Evolutionary conservation across 2,888 invertebrate species (phyloP), one percentile per base, ranked within the genome.

Genomic region (Aplocera efformata): DNA sequence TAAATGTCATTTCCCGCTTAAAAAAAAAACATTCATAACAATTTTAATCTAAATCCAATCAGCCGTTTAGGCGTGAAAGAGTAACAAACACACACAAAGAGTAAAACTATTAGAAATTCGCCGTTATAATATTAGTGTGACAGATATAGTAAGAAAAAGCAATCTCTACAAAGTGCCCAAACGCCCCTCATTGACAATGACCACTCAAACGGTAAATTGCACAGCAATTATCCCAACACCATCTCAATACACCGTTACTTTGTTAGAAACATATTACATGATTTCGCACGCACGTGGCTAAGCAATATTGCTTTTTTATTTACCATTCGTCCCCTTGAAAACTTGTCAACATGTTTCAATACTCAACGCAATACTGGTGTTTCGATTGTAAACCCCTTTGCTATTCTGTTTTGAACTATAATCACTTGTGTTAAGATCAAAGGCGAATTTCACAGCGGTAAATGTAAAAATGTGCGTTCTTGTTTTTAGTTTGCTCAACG

Each of bases 301-400:
- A 24, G 17, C 63, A 58, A 79, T 85, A 85, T 85, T 84, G 72
- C 79, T 79, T 85, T 85, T 86, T 86, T 86, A 86, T 86, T 86
- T 85, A 81, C 65, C 72, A 63, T 67, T 65, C 67, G 60, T 72
- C 79, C 54, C 79, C 78, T 79, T 69, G 64, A 72, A 77, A 77
- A 79, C 67, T 83, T 84, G 86, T 80, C 84, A 84, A 82, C 84
- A 78, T 82, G 76, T 80, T 77, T 74, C 72, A 58, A 69, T 68
- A 55, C 44, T 40, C 28, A 9, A 36, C 30, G 38, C 50, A 38
- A 42, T 27, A 11, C 25, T 44, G 49, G 24, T 11, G 3, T 22
- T 25, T 9, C 33, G 30, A 3, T 24, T 10, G 9, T 1, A 1
- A 20, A 23, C 13, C 11, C 1, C 10, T 7, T 21, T n/a, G n/a